These are phyloP conservation scores for Hybognathus amarus DNA, from an alignment of 2,797 vertebrate genomes.

Conservation along the genomic window DNA sequence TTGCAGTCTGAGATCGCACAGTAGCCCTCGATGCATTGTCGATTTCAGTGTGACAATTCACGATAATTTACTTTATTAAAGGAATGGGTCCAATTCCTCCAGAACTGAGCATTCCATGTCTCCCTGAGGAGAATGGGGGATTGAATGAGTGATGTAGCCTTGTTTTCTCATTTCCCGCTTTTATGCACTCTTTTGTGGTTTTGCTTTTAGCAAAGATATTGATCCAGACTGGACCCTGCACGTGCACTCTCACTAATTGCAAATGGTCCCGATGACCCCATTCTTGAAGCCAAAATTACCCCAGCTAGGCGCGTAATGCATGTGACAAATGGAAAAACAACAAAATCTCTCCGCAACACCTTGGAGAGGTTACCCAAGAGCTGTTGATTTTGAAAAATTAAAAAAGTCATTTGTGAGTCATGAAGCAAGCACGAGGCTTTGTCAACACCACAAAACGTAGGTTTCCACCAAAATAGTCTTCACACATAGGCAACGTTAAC, in stretches of 20 bases:
- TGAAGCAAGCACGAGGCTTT: not conserved
- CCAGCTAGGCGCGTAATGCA: not conserved
- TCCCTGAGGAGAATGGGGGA: not conserved
- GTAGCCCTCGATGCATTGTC: not conserved
- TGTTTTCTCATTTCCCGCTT: conserved; percentile 11
- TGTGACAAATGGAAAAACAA: conserved; percentile 27
- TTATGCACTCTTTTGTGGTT: conserved; percentile 9
- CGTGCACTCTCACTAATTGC: conserved; percentile 33
- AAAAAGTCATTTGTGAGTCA: not conserved
- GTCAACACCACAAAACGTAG: conserved; percentile 11
- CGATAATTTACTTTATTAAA: not conserved
- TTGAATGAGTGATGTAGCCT: not conserved
- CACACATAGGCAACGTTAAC: conserved; percentile 15
- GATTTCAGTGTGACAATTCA: not conserved
- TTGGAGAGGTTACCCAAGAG: not conserved
- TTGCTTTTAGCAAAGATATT: conserved; percentile 37
- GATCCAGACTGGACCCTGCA: conserved; percentile 3
- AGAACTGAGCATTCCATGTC: not conserved
- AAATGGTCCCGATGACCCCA: conserved; percentile 5
- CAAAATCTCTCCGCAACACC: conserved; percentile 13
- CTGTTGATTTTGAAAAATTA: conserved; percentile 14
- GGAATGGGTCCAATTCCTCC: not conserved
- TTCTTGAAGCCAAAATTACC: conserved; percentile 23
- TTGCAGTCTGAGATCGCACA: not conserved
- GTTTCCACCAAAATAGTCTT: conserved; percentile 17